Conservation (phyloP, 2,797 vertebrate species). For the Geotrypetes seraphini region DNA sequence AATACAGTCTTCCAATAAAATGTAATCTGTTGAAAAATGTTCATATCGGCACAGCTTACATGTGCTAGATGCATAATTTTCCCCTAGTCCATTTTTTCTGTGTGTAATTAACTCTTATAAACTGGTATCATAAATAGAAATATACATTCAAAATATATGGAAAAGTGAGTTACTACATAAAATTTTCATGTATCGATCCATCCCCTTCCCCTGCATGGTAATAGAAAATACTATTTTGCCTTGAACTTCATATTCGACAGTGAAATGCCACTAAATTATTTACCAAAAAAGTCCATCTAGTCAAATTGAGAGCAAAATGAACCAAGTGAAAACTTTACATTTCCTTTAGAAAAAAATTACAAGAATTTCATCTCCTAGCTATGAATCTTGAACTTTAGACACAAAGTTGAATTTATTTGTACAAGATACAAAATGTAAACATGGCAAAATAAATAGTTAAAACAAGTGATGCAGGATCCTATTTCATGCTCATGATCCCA, state of each 20-base stretch:
- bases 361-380: conserved; percentile 74
- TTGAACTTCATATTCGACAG: conserved; percentile 74
- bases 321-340: conserved; percentile 72
- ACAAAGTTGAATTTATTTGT: conserved; percentile 88
- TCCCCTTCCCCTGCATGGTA: conserved; percentile 72
- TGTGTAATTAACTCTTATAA: conserved; percentile 75
- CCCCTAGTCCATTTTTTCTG: conserved; percentile 55
- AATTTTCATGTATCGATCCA: conserved; percentile 69
- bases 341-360: conserved; percentile 73
- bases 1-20: conserved; percentile 66
- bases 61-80: conserved; percentile 62
- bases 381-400: conserved; percentile 76
- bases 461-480: conserved; percentile 82
- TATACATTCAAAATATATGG: conserved; percentile 79
- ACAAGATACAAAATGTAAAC: conserved; percentile 96
- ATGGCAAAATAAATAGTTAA: conserved; percentile 96
- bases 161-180: conserved; percentile 71
- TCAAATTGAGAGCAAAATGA: conserved; percentile 80
- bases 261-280: conserved; percentile 76
- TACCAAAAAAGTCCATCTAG: conserved; percentile 75
- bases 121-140: conserved; percentile 79
- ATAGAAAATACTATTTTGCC: conserved; percentile 82
- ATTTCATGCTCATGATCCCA: conserved; percentile 86
- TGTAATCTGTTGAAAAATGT: conserved; percentile 53
- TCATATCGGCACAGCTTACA: conserved; percentile 50